Evolutionary conservation across 2,888 invertebrate genomes (phyloP).

Genomic region (Melitaea athalia): DNA sequence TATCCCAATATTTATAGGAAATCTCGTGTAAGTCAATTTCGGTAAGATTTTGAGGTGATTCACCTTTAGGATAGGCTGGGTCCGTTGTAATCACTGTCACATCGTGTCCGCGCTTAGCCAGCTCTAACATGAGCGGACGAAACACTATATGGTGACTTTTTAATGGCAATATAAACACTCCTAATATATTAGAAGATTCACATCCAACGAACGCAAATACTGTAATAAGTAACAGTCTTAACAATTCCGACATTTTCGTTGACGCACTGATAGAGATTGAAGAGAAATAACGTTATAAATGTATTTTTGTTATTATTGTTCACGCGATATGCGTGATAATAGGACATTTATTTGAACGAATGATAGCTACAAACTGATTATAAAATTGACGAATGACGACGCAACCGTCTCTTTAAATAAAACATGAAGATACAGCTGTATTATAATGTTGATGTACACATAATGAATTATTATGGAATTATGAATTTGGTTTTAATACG

Average conservation of each 20-base stretch:
- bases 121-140: slow-evolving; percentile 3
- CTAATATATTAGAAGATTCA: slow-evolving; percentile 5
- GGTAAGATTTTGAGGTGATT: slow-evolving; percentile 50
- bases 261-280: background rate
- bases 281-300: background rate
- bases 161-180: background rate
- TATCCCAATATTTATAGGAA: slow-evolving; percentile 48
- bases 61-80: slow-evolving; percentile 53
- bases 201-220: background rate
- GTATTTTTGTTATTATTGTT: background rate
- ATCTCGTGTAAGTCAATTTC: slow-evolving; percentile 57
- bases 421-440: too few relatives aligned
- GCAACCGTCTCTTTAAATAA: too few relatives aligned
- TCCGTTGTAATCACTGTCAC: slow-evolving; percentile 58
- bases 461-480: too few relatives aligned
- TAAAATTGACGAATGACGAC: background rate
- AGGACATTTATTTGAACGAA: background rate
- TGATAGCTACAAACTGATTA: background rate
- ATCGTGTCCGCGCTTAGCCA: slow-evolving; percentile 57
- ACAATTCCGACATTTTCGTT: background rate
- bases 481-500: too few relatives aligned
- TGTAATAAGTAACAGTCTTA: background rate
- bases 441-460: too few relatives aligned
- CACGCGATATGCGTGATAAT: background rate
- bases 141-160: slow-evolving; percentile 4